Base-by-base conservation (phyloP, 2,888 invertebrate species). In the Lepeophtheirus nordmannii region DNA sequence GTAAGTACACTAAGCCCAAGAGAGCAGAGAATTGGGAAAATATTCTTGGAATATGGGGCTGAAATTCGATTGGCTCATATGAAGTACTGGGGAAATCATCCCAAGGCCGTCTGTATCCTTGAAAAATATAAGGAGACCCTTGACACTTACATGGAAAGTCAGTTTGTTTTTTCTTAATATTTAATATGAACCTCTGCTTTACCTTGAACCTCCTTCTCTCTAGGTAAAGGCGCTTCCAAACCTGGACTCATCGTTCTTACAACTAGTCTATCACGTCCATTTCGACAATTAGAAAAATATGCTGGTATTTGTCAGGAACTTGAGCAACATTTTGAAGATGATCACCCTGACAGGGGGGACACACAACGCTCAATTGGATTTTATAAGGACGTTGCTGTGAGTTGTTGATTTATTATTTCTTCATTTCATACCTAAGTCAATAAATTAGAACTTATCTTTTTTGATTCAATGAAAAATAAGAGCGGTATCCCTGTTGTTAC, bases 341-440 rank as follows among this genome's bases (percentile, higher is more conserved):
- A 86, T 70, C 94, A 98, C 76, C 84, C 87, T 0, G 98, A 98
- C 76, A 81, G 96, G 70, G 97, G 97, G 0, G 96, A 98, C 74
- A 90, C 94, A 0, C 96, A 97, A 76, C 82, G 97, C 70, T 92
- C 96, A 58, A 87, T 92, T 69, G 85, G 86, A 70, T 89, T 97
- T 46, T 98, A 89, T 75, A 89, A 92, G 75, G 94, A 96, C 72
- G 87, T 98, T 73, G 86, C 90, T 71, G 92, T 92, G 78, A 81
- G 84, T 78, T 64, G 3, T 56, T 56, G 1, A 23, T 53, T 20
- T 53, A 53, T 20, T 53, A 17, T 7, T 20, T 17, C 7, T 20
- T 53, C 1, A 7, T 5, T 5, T 7, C 30, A 2, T 30, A 30
- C 30, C 7, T 30, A 30, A 30, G 30, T 30, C 30, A 30, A 30